Conservation (phyloP, 2,113 vertebrate genomes). For the Tricholaema leucomelas region DNA sequence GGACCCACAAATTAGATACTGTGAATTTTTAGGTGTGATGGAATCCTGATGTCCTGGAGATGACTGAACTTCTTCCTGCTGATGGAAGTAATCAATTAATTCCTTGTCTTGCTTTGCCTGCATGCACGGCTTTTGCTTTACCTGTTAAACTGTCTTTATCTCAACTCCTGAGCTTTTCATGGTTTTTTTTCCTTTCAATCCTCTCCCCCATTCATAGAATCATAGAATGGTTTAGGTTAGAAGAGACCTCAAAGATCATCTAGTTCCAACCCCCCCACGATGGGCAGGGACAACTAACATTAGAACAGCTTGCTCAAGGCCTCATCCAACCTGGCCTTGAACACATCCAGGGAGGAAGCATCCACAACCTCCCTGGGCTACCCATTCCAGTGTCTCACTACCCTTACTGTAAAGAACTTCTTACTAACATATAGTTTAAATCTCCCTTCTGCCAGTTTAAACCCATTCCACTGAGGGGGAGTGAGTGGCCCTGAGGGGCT, state of each 20-base stretch:
- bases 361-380: too few relatives aligned
- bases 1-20: neutral
- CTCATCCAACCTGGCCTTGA: too few relatives aligned
- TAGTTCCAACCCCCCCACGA: too few relatives aligned
- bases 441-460: too few relatives aligned
- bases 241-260: too few relatives aligned
- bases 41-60: neutral
- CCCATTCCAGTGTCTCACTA: too few relatives aligned
- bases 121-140: neutral
- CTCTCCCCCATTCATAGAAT: neutral
- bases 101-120: neutral
- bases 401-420: too few relatives aligned
- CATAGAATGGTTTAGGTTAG: too few relatives aligned
- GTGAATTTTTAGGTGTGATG: accelerated
- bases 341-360: too few relatives aligned
- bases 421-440: too few relatives aligned
- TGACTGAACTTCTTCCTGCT: neutral
- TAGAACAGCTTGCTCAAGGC: too few relatives aligned
- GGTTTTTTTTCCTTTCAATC: neutral
- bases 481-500: neutral
- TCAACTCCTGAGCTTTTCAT: neutral
- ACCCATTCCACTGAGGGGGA: neutral
- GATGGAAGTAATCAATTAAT: neutral
- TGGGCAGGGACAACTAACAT: too few relatives aligned
- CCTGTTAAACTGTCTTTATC: neutral